These are phyloP conservation scores for Cylas formicarius DNA, from an alignment of 1,140 invertebrate species.

Conservation along the genomic window DNA sequence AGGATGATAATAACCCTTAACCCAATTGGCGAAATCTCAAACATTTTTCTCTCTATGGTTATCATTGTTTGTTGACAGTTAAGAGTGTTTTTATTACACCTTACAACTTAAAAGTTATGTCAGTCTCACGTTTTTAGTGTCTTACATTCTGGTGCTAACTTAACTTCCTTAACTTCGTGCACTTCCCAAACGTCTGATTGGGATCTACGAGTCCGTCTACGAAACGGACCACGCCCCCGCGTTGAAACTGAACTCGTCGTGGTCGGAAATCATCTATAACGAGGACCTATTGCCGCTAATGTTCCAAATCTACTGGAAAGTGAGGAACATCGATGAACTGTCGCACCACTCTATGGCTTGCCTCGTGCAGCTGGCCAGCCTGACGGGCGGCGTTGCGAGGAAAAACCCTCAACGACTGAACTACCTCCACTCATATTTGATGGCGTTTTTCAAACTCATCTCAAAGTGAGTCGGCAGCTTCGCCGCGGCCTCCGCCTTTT, in stretches of 20 bases:
- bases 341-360: constrained; percentile 70
- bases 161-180: constrained; percentile 46
- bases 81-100: no score
- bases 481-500: not conserved
- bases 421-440: constrained; percentile 65
- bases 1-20: no score
- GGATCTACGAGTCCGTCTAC: constrained; percentile 63
- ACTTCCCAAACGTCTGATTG: constrained; percentile 62
- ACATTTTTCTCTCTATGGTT: constrained; percentile 5
- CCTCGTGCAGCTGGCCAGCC: constrained; percentile 68
- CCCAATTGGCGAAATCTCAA: not conserved
- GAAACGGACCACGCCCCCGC: constrained; percentile 59
- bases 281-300: constrained; percentile 66
- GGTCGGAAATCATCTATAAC: constrained; percentile 71
- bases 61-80: no score
- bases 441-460: constrained; percentile 61
- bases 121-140: no score
- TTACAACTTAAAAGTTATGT: no score
- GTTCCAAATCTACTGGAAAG: constrained; percentile 78
- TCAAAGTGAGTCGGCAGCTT: constrained; percentile 37
- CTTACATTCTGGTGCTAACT: no score
- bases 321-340: constrained; percentile 64
- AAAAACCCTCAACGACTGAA: constrained; percentile 53
- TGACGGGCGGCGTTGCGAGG: constrained; percentile 64
- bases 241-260: constrained; percentile 54